A percentile compares a stretch with the other conserved stretches of the same genome.
Evolutionary conservation across 2,113 vertebrate species (phyloP).

Genomic region (Pampusana beccarii): DNA sequence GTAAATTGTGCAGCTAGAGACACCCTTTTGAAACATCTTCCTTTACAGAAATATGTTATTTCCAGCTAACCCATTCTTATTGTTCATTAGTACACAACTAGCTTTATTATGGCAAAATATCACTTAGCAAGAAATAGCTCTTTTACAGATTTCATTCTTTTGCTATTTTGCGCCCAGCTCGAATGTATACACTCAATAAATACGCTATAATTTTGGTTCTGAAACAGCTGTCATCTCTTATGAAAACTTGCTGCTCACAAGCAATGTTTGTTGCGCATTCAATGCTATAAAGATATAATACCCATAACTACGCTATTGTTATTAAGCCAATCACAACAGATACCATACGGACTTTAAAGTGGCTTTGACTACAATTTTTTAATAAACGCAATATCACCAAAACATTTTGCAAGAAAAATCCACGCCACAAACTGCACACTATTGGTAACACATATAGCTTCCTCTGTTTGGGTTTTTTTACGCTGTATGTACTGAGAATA

Average conservation of each 20-base stretch:
- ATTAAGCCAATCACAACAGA: constrained; percentile 60
- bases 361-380: constrained; percentile 17
- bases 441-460: background rate
- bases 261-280: constrained; percentile 52
- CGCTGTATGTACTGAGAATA: background rate
- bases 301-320: constrained; percentile 51
- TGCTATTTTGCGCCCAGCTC: background rate
- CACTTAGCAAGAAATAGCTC: constrained; percentile 26
- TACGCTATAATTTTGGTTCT: constrained; percentile 59
- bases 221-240: constrained; percentile 55
- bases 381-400: background rate
- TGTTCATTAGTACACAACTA: constrained; percentile 36
- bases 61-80: constrained; percentile 23
- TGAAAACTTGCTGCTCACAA: constrained; percentile 55
- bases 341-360: constrained; percentile 50
- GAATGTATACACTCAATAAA: constrained; percentile 55
- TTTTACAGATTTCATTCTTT: constrained; percentile 42
- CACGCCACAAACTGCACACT: background rate
- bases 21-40: constrained; percentile 9
- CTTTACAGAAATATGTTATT: constrained; percentile 12
- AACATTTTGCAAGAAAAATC: constrained; percentile 20
- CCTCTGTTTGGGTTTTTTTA: background rate
- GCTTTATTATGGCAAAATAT: constrained; percentile 54
- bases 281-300: constrained; percentile 34
- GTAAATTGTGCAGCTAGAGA: background rate